Evolutionary conservation across 23 tunicate species (phyloP).

Genomic region (Trididemnum clinides): DNA sequence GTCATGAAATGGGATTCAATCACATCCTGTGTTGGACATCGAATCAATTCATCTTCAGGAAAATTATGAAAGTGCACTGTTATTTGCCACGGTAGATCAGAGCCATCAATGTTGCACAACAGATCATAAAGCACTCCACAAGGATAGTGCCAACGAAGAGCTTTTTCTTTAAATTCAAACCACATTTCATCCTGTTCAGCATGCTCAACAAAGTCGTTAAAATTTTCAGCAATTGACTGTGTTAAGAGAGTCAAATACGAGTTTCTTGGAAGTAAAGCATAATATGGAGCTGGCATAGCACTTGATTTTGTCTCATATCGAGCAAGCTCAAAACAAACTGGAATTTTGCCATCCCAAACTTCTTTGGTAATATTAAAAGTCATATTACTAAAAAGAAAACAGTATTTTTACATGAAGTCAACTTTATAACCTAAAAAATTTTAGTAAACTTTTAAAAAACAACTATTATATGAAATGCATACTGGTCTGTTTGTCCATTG

Average conservation of each 20-base stretch:
- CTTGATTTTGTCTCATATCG: conserved; percentile 54
- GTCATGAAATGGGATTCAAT: conserved; percentile 70
- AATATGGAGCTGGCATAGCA: conserved; percentile 45
- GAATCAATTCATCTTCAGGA: conserved; percentile 53
- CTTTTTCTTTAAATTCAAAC: conserved; percentile 75
- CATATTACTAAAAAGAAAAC: too few species aligned
- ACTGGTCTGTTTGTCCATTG: too few species aligned
- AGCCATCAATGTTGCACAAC: conserved; percentile 30
- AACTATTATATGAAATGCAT: too few species aligned
- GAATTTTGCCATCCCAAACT: conserved; percentile 78
- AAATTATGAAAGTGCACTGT: conserved; percentile 87
- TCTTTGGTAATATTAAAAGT: not conserved
- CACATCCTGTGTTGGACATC: conserved; percentile 47
- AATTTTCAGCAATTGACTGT: conserved; percentile 50
- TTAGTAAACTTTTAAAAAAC: too few species aligned
- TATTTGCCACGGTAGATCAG: conserved; percentile 56
- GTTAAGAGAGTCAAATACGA: conserved; percentile 64
- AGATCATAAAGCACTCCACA: conserved; percentile 78
- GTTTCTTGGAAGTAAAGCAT: conserved; percentile 62
- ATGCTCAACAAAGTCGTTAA: conserved; percentile 23
- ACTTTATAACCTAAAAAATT: too few species aligned
- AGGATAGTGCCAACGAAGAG: conserved; percentile 89
- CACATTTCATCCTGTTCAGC: conserved; percentile 50
- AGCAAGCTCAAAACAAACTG: conserved; percentile 61
- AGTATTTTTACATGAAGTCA: too few species aligned